Conservation (phyloP, 2,797 vertebrate species). For the Eospalax fontanierii region DNA sequence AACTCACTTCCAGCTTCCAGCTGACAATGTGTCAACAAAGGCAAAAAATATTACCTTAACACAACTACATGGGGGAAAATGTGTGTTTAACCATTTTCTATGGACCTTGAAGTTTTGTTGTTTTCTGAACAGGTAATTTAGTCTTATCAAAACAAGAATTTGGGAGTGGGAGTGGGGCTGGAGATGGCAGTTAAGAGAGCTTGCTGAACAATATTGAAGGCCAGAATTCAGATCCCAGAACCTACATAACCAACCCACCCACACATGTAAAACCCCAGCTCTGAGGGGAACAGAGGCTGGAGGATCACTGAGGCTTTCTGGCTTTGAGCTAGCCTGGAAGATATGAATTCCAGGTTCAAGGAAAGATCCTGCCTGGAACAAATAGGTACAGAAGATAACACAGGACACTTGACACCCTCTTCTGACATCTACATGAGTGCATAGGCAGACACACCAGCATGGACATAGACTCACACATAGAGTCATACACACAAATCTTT, state of each 20-base stretch:
- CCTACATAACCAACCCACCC: background rate
- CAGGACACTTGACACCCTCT: background rate
- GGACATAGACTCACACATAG: background rate
- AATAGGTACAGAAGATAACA: background rate
- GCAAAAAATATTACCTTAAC: background rate
- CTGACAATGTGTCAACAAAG: background rate
- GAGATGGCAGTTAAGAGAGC: too few species aligned
- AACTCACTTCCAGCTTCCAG: constrained; percentile 10
- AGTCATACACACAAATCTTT: background rate
- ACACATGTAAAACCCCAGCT: background rate
- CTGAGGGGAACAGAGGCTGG: background rate
- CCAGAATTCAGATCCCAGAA: background rate
- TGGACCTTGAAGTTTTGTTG: background rate
- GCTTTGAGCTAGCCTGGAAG: background rate
- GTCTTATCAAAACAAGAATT: background rate
- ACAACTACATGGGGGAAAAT: background rate
- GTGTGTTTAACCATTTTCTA: background rate
- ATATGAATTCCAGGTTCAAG: background rate
- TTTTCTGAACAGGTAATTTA: background rate
- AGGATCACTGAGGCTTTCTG: background rate
- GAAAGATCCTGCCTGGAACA: background rate
- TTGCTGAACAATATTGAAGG: background rate
- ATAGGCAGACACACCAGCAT: background rate
- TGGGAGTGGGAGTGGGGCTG: too few species aligned
- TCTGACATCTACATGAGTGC: background rate